Base-by-base conservation (phyloP, 2,888 invertebrate genomes). In the Bruchidius siliquastri region DNA sequence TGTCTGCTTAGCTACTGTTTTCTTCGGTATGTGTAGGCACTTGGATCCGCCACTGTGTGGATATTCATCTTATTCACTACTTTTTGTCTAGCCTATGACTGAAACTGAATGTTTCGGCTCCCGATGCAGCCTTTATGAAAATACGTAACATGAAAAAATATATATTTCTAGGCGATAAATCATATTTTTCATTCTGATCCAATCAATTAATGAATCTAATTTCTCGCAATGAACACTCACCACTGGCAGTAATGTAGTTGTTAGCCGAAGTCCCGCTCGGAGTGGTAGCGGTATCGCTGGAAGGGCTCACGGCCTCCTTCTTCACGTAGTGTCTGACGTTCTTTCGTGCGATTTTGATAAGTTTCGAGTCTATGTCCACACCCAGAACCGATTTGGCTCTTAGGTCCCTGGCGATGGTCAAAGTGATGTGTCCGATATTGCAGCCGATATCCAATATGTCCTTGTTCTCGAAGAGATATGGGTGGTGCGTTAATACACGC, bases 361-460 rank as follows among this genome's bases (percentile, higher is more conserved):
- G 89, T 80, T 92, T 92, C 22, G 92, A 90, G 88, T 99, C 99
- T 80, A 99, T 98, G 85, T 99, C 99, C 79, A 99, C 93, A 75
- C 99, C 99, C 74, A 95, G 90, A 74, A 98, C 93, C 78, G 94
- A 93, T 77, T 91, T 91, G 1, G 98, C 97, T 66, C 91, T 90
- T 80, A 96, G 92, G 81, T 96, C 94, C 77, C 94, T 90, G 0
- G 97, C 99, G 71, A 99, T 90, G 0, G 94, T 92, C 68, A 98
- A 90, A 13, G 99, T 97, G 79, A 99, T 91, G 85, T 97, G 96
- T 0, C 99, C 99, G 76, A 96, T 94, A 87, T 99, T 99, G 87
- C 99, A 99, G 20, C 99, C 99, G 83, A 99, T 94, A 84, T 99
- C 99, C 77, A 99, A 88, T 69, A 99, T 93, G 86, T 96, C 95